Evolutionary conservation across 2,888 invertebrate species (phyloP), one percentile per base, ranked within the genome.

Genomic region (Pristionchus arcanus): DNA sequence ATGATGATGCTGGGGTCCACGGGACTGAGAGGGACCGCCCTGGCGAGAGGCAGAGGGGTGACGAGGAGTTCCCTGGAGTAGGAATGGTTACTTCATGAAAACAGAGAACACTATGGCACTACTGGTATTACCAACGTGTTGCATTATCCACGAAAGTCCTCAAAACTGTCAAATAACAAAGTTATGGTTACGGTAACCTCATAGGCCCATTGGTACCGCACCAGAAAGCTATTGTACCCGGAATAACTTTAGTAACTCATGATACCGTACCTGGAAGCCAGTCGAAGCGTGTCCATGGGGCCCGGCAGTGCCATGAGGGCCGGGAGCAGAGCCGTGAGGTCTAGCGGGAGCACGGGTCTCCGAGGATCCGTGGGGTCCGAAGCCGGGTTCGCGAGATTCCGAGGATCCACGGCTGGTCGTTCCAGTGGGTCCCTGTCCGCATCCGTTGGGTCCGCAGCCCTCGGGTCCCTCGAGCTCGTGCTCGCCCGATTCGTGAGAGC

Each of bases 361-460:
- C 11, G 37, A 91, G 68, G 92, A 91, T 92, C 92, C 92, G 87
- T 92, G 91, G 88, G 91, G 91, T 92, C 92, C 93, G 90, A 91
- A 91, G 91, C 93, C 93, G 90, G 92, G 91, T 91, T 92, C 92
- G 53, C 55, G 21, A 55, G 16, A 28, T 16, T 74, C 53, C 15
- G 34, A 2, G n/a, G n/a, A 21, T 7, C 19, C n/a, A 7, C 34
- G 37, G 63, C 42, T 31, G 37, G 74, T 4, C 11, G 31, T 9
- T 71, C 71, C 74, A 21, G 37, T 5, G 74, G 74, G 42, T n/a
- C 49, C 81, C 15, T 81, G 37, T n/a, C 81, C 81, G 49, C 81
- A 81, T 25, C 81, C 81, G 49, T 81, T 25, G n/a, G 81, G 81
- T 11, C 81, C 81, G 81, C 81, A 81, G 1, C 28, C 37, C 81